A percentile compares a stretch with the other conserved stretches of the same genome.
Conservation (phyloP, 2,888 invertebrate species). For the Magallana nippona region DNA sequence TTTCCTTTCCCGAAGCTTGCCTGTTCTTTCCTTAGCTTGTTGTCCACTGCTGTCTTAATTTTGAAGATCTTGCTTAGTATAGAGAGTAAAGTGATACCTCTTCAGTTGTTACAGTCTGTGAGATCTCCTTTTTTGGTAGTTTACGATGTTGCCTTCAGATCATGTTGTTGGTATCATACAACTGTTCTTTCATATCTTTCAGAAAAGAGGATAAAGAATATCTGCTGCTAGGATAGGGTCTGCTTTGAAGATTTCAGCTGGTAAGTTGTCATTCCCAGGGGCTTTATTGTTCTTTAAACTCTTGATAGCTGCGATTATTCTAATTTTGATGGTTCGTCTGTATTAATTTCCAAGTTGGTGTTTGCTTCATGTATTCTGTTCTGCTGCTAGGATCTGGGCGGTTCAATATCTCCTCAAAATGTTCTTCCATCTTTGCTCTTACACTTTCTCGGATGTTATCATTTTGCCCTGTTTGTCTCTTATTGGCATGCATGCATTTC, state of each 20-base stretch:
- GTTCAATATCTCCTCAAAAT: slow-evolving; percentile 38
- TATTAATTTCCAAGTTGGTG: slow-evolving; percentile 18
- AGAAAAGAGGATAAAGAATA: too few relatives aligned
- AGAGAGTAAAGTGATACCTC: not conserved
- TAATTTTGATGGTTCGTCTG: slow-evolving; percentile 38
- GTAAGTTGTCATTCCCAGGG: slow-evolving; percentile 30
- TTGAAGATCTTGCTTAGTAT: not conserved
- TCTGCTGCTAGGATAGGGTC: too few relatives aligned
- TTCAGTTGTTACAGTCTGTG: slow-evolving; percentile 5
- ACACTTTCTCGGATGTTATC: slow-evolving; percentile 26
- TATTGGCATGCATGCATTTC: too few relatives aligned
- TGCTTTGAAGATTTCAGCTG: not conserved
- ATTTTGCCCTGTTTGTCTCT: not conserved
- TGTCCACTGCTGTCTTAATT: not conserved
- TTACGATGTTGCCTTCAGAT: too few relatives aligned
- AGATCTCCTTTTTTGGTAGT: not conserved
- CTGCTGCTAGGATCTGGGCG: not conserved
- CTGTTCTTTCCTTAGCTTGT: too few relatives aligned
- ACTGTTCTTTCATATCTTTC: too few relatives aligned
- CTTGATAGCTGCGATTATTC: not conserved
- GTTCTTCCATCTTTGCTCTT: slow-evolving; percentile 7
- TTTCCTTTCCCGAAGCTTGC: too few relatives aligned
- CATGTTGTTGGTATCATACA: too few relatives aligned
- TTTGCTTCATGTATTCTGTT: slow-evolving; percentile 31
- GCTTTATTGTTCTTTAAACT: slow-evolving; percentile 38